A percentile compares a stretch with the other conserved stretches of the same genome.
These are phyloP conservation scores for Nesidiocoris tenuis DNA, from an alignment of 2,888 invertebrate genomes.

Conservation along the genomic window DNA sequence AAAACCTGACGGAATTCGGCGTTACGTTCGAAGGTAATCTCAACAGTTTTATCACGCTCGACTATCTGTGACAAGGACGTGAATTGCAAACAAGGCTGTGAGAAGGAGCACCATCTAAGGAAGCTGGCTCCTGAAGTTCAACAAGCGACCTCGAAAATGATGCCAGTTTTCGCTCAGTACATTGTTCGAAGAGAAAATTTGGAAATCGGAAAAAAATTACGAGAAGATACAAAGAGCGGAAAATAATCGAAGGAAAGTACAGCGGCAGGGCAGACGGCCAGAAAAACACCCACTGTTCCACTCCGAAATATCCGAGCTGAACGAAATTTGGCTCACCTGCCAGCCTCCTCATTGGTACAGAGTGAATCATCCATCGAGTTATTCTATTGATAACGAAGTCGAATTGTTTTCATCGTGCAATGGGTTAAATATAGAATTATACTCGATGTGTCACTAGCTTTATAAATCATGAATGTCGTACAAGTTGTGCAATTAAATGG, in stretches of 20 bases:
- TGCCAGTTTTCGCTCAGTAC: too few species aligned
- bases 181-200: too few species aligned
- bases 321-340: background rate
- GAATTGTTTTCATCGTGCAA: background rate
- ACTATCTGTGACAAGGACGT: too few species aligned
- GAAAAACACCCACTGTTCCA: background rate
- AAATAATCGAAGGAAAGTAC: background rate
- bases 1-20: too few species aligned
- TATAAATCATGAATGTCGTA: background rate
- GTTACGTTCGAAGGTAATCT: too few species aligned
- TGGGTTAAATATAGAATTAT: background rate
- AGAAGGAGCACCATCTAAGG: too few species aligned
- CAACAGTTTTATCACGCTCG: too few species aligned
- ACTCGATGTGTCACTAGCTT: background rate
- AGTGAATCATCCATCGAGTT: background rate
- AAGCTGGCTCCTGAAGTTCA: too few species aligned
- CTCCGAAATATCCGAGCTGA: background rate
- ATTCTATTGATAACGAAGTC: background rate
- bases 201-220: too few species aligned
- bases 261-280: background rate
- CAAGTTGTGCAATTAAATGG: too few species aligned
- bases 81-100: too few species aligned
- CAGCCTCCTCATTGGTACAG: background rate
- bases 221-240: background rate
- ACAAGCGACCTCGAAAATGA: too few species aligned